A percentile compares a stretch with the other conserved stretches of the same genome.
Evolutionary conservation across 2,113 vertebrate species (phyloP).

Genomic region (Ciconia stormi): DNA sequence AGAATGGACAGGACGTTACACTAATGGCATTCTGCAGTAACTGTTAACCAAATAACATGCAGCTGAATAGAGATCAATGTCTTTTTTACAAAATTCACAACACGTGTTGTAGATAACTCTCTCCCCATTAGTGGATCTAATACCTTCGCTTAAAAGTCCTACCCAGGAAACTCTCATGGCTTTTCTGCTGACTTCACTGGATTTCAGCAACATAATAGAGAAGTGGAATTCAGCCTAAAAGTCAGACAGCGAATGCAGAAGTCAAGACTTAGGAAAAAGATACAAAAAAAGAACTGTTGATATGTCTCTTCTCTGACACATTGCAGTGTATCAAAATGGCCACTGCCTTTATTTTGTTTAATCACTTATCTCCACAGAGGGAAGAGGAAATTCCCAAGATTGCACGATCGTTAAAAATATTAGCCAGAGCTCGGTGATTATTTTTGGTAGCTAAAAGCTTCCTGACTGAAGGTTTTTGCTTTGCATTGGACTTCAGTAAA

Average conservation of each 20-base stretch:
- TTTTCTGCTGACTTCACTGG: constrained; percentile 48
- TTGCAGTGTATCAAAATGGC: not conserved
- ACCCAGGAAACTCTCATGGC: not conserved
- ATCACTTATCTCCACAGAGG: constrained; percentile 28
- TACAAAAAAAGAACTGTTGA: not conserved
- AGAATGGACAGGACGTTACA: not conserved
- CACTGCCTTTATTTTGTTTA: constrained; percentile 24
- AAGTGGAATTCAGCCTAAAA: constrained; percentile 23
- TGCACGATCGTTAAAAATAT: not conserved
- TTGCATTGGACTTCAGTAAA: not conserved
- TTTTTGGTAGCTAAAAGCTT: constrained; percentile 65
- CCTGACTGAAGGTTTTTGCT: constrained; percentile 8
- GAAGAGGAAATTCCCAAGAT: constrained; percentile 67
- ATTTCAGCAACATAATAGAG: not conserved
- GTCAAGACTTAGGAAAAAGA: constrained; percentile 32
- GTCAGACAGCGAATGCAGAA: constrained; percentile 44
- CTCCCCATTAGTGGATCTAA: not conserved
- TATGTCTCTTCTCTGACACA: not conserved
- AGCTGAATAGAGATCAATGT: not conserved
- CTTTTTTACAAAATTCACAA: not conserved
- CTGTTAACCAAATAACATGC: not conserved
- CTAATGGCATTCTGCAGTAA: not conserved
- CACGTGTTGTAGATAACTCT: not conserved
- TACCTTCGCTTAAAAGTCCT: not conserved
- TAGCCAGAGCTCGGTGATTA: constrained; percentile 22